These are phyloP conservation scores for Ameiurus melas DNA, from an alignment of 2,113 vertebrate species.

Conservation along the genomic window DNA sequence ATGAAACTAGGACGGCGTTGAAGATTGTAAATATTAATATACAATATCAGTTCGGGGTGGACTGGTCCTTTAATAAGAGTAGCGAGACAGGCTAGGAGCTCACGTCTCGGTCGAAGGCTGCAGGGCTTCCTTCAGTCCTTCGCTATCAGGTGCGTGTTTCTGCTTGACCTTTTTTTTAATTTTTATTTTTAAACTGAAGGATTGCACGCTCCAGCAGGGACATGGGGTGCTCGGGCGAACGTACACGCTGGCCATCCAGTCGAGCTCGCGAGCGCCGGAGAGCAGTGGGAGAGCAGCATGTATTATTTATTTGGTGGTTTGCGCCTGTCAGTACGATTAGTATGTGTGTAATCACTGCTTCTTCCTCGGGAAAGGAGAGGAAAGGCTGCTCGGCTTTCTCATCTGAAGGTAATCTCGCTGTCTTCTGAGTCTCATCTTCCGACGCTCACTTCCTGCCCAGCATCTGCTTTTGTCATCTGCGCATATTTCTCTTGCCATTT, in stretches of 20 bases:
- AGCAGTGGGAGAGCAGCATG: constrained; percentile 73
- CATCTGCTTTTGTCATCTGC: constrained; percentile 80
- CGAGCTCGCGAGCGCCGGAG: constrained; percentile 70
- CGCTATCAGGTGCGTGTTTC: constrained; percentile 31
- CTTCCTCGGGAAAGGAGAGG: constrained; percentile 64
- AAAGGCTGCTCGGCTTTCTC: constrained; percentile 68
- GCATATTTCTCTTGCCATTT: constrained; percentile 70
- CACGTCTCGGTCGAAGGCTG: background rate
- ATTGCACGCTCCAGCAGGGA: constrained; percentile 42
- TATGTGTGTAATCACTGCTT: constrained; percentile 79
- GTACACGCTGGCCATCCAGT: constrained; percentile 57
- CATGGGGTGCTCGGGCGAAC: background rate
- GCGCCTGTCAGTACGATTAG: constrained; percentile 82
- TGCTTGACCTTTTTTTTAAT: constrained; percentile 47
- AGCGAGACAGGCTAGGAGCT: background rate
- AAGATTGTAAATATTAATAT: background rate
- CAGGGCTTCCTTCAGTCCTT: background rate
- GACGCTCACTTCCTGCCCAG: constrained; percentile 69
- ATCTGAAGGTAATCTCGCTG: constrained; percentile 75
- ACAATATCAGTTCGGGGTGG: background rate
- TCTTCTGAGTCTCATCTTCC: constrained; percentile 75
- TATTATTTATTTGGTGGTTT: constrained; percentile 81
- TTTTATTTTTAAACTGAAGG: constrained; percentile 24
- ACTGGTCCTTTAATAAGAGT: background rate
- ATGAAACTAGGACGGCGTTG: background rate